Percentiles rank a stretch among this genome's conserved stretches.
Conservation (phyloP, 2,888 invertebrate genomes). For the Amphiduros pacificus region DNA sequence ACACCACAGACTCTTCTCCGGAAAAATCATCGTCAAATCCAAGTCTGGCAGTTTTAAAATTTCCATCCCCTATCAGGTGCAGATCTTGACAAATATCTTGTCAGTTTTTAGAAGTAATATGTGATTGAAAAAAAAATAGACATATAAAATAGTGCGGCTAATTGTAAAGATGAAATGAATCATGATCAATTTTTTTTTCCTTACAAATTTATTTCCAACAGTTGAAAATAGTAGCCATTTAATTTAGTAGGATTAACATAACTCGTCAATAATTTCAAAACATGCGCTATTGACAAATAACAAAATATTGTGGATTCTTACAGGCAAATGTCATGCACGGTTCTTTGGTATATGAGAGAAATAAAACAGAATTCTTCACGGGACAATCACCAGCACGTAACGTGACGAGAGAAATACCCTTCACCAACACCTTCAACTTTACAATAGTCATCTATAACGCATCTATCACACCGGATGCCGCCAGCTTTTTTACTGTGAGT, state of each 20-base stretch:
- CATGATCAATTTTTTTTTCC: too few species aligned
- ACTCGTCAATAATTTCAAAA: too few species aligned
- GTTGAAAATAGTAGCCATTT: too few species aligned
- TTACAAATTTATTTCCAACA: too few species aligned
- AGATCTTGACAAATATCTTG: not conserved
- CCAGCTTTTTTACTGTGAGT: conserved; percentile 68
- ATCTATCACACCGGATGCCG: conserved; percentile 68
- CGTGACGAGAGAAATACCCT: conserved; percentile 64
- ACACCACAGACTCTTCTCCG: conserved; percentile 58
- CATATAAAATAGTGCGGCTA: too few species aligned
- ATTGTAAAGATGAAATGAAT: too few species aligned
- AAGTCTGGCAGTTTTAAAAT: conserved; percentile 63
- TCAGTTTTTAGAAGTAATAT: too few species aligned
- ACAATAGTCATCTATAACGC: conserved; percentile 76
- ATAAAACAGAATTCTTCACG: conserved; percentile 60
- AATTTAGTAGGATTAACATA: too few species aligned
- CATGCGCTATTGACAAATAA: too few species aligned
- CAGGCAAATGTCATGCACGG: too few species aligned
- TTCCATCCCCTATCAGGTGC: conserved; percentile 69
- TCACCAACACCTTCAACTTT: conserved; percentile 75
- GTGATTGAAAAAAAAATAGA: too few species aligned
- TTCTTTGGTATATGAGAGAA: conserved; percentile 59
- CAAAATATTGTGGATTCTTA: too few species aligned
- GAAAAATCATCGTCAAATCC: conserved; percentile 63
- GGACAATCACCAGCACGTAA: conserved; percentile 45